A percentile compares a stretch with the other conserved stretches of the same genome.
Conservation (phyloP, 2,888 invertebrate genomes). For the Phytoseiulus persimilis region DNA sequence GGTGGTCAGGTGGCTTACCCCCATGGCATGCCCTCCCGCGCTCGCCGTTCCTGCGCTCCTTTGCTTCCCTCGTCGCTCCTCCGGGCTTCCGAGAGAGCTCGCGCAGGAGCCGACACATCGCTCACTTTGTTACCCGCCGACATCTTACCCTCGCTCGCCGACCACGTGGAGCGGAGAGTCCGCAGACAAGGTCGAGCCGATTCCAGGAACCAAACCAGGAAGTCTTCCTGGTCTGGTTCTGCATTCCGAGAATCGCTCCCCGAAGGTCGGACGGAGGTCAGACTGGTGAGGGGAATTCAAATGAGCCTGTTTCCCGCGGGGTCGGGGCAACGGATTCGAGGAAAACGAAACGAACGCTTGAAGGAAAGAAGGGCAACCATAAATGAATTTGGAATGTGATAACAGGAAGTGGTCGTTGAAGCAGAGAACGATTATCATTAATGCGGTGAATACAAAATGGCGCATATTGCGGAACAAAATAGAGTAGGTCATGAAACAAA, state of each 20-base stretch:
- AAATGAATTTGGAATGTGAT: no score
- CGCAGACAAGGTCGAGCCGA: background rate
- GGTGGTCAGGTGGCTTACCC: background rate
- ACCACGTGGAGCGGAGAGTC: background rate
- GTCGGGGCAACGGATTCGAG: background rate
- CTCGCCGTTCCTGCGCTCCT: background rate
- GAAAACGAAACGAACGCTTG: background rate
- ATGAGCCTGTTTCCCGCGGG: background rate
- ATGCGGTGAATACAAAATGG: no score
- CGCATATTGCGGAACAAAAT: no score
- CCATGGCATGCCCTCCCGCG: background rate
- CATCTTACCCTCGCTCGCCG: background rate
- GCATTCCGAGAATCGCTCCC: conserved; percentile 28
- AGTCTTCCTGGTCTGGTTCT: conserved; percentile 27
- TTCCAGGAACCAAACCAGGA: conserved; percentile 26
- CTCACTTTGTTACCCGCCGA: background rate
- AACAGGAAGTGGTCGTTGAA: no score
- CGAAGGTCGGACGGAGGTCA: conserved; percentile 12
- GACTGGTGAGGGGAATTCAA: background rate
- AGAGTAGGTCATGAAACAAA: no score
- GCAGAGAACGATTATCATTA: no score
- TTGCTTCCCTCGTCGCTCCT: background rate
- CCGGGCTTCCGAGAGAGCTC: background rate
- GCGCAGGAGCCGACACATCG: background rate
- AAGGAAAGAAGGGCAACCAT: background rate